phyloP scores from a whole-genome alignment of 2,113 vertebrate genomes.

The Sciurus niger region DNA sequence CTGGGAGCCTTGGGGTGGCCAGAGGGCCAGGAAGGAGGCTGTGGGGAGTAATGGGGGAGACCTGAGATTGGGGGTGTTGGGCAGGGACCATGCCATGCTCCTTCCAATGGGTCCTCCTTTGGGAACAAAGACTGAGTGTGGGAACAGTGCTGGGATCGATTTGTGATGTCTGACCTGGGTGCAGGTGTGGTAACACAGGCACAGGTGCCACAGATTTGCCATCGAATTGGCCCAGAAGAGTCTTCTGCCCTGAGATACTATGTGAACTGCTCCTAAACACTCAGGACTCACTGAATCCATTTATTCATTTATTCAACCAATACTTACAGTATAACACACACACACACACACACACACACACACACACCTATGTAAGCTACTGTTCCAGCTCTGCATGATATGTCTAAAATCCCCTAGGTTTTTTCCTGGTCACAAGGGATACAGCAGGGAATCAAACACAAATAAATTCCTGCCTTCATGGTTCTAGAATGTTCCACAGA shows the following conservation, averaged over 20 bases:
- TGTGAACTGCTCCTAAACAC: not conserved
- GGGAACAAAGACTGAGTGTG: not conserved
- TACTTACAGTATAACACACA: not conserved
- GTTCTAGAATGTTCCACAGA: slow-evolving; percentile 22
- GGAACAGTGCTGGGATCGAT: not conserved
- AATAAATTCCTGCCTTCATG: not conserved
- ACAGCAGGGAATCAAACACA: not conserved
- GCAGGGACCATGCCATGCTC: not conserved
- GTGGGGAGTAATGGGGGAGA: not conserved
- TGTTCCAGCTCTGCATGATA: not conserved
- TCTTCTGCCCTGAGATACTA: not conserved
- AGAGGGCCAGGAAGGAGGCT: slow-evolving; percentile 71
- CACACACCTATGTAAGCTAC: not conserved
- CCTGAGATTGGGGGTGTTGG: not conserved
- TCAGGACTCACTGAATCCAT: slow-evolving; percentile 26
- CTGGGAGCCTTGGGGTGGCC: slow-evolving; percentile 41
- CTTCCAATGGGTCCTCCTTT: not conserved
- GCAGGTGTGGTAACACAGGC: not conserved
- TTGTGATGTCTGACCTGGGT: slow-evolving; percentile 52
- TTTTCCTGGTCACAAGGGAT: not conserved
- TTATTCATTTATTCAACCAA: not conserved
- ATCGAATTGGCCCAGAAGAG: not conserved
- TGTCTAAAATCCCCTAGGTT: not conserved
- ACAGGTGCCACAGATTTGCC: not conserved
- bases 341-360: not conserved